A percentile compares a stretch with the other conserved stretches of the same genome.
phyloP scores from a whole-genome alignment of 2,113 vertebrate species.

The Epinephelus fuscoguttatus region DNA sequence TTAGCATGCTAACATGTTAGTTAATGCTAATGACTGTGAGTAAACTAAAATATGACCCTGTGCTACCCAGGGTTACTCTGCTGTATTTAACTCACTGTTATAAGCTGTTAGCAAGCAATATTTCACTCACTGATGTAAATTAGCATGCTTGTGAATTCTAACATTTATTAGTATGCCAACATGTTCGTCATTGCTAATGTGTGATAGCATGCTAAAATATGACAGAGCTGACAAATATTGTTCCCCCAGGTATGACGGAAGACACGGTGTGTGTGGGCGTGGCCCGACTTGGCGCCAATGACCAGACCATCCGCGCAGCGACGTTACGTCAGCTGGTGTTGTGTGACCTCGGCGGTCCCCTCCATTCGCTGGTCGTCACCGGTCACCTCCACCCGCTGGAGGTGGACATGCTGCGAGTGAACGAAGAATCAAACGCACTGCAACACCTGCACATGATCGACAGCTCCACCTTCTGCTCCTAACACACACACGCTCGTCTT shows the following conservation, averaged over 20 bases:
- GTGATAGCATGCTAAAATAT: no score
- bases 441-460: slow-evolving; percentile 69
- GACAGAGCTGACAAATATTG: no score
- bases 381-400: slow-evolving; percentile 94
- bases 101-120: no score
- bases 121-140: no score
- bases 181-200: no score
- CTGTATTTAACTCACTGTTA: no score
- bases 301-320: slow-evolving; percentile 89
- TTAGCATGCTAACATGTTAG: neutral
- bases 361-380: slow-evolving; percentile 93
- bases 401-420: slow-evolving; percentile 92
- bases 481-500: neutral
- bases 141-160: no score
- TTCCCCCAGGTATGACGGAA: slow-evolving; percentile 77
- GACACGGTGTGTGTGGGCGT: slow-evolving; percentile 85
- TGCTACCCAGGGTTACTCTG: no score
- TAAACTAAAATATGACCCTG: no score
- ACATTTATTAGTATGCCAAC: no score
- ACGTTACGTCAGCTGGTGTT: slow-evolving; percentile 88
- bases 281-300: slow-evolving; percentile 90
- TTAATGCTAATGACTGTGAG: no score
- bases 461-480: slow-evolving; percentile 84
- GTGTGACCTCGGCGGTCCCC: slow-evolving; percentile 89
- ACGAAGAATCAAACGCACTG: slow-evolving; percentile 81